These are phyloP conservation scores for Hozukius guyotensis DNA, from an alignment of 2,797 vertebrate genomes.

Conservation along the genomic window DNA sequence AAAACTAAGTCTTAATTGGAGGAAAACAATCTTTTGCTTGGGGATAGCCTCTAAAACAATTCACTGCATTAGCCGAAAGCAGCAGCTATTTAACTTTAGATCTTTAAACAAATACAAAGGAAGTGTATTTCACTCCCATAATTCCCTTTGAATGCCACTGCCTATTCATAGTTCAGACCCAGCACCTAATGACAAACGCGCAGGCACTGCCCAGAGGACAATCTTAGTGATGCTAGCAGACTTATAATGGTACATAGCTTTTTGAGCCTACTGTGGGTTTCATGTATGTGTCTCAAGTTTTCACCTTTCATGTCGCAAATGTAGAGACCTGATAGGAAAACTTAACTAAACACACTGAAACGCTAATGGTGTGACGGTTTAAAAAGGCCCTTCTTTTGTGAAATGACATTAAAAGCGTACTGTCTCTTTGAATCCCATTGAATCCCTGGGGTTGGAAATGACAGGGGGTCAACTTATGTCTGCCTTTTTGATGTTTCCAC, in stretches of 20 bases:
- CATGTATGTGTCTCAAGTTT: constrained; percentile 26
- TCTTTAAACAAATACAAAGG: constrained; percentile 39
- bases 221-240: constrained; percentile 51
- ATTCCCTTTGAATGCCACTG: constrained; percentile 70
- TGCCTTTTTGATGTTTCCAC: constrained; percentile 56
- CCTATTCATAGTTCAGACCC: constrained; percentile 48
- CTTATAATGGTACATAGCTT: constrained; percentile 5
- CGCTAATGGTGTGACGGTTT: constrained; percentile 51
- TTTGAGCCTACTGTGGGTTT: constrained; percentile 32
- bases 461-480: constrained; percentile 60
- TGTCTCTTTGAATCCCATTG: constrained; percentile 80
- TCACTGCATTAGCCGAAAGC: constrained; percentile 41
- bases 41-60: constrained; percentile 14
- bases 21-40: not conserved
- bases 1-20: constrained; percentile 32
- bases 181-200: constrained; percentile 33
- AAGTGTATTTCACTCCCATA: constrained; percentile 51
- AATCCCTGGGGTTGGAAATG: constrained; percentile 67
- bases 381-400: constrained; percentile 70
- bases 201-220: constrained; percentile 28
- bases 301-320: constrained; percentile 28
- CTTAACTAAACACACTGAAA: constrained; percentile 51
- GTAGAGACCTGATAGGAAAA: constrained; percentile 21
- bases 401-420: constrained; percentile 80
- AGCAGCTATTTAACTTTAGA: constrained; percentile 37